phyloP scores from a whole-genome alignment of 2,797 vertebrate genomes.

The Silurus aristotelis region DNA sequence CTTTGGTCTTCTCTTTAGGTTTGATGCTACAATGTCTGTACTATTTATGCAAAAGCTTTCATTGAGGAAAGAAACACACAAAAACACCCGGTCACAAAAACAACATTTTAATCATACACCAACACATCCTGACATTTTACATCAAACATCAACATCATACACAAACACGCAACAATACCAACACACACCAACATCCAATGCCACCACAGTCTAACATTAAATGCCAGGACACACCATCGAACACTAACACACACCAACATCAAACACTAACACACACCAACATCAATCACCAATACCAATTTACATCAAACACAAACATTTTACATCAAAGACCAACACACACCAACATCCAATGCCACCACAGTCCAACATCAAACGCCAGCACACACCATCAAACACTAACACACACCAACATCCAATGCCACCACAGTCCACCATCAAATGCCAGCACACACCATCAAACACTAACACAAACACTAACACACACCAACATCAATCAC shows the following conservation, averaged over 20 bases:
- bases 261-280: background rate
- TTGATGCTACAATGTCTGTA: background rate
- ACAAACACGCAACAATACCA: background rate
- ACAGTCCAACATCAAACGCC: background rate
- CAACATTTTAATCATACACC: background rate
- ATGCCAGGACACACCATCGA: background rate
- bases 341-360: background rate
- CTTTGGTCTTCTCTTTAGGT: conserved; percentile 3
- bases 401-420: too few species aligned
- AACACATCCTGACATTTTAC: background rate
- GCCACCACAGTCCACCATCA: too few species aligned
- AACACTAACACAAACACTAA: background rate
- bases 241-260: background rate
- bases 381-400: background rate
- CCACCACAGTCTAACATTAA: background rate
- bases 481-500: too few species aligned
- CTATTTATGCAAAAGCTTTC: background rate
- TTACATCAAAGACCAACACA: background rate
- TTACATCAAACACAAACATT: background rate
- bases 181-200: background rate
- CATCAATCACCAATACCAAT: background rate
- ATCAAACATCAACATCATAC: background rate
- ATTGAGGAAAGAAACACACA: background rate
- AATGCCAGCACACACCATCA: background rate
- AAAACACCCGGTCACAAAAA: background rate